Conservation (phyloP, 2,797 vertebrate species). For the Decapterus maruadsi region DNA sequence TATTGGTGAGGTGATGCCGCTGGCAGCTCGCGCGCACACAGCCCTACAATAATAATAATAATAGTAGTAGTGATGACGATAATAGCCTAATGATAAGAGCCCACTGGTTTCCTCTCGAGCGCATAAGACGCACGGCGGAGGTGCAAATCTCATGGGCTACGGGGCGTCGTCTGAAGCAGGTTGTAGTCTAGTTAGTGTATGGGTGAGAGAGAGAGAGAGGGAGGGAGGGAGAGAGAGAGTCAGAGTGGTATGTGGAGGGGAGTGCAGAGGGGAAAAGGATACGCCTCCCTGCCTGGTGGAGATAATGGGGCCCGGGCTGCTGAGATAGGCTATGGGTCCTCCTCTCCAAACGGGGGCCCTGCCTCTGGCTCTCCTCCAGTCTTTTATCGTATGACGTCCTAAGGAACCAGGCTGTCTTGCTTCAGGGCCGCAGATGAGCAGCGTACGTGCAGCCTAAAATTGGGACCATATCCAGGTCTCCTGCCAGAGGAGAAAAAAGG, state of each 20-base stretch:
- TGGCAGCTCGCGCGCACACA: constrained; percentile 60
- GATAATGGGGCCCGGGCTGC: constrained; percentile 77
- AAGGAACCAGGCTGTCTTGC: constrained; percentile 33
- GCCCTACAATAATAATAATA: constrained; percentile 24
- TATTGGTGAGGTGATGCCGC: constrained; percentile 68
- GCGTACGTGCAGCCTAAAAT: constrained; percentile 20
- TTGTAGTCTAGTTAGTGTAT: constrained; percentile 63
- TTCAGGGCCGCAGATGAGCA: constrained; percentile 29
- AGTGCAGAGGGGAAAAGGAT: constrained; percentile 61
- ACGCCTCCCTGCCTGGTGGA: constrained; percentile 75
- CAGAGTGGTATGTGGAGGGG: constrained; percentile 68
- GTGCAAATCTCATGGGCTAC: constrained; percentile 50
- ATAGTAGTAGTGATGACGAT: background rate
- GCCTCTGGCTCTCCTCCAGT: constrained; percentile 61
- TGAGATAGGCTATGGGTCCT: constrained; percentile 65
- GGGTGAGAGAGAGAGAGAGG: constrained; percentile 28
- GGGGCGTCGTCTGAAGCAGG: constrained; percentile 79
- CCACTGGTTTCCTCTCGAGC: constrained; percentile 40
- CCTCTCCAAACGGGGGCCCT: constrained; percentile 53
- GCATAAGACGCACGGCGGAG: constrained; percentile 42
- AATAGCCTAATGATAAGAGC: background rate
- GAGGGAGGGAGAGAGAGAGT: constrained; percentile 32
- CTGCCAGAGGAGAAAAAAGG: constrained; percentile 14
- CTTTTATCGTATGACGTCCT: constrained; percentile 63
- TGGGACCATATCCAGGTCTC: constrained; percentile 34